Conservation (phyloP, 2,797 vertebrate genomes). For the Buphagus erythrorhynchus region DNA sequence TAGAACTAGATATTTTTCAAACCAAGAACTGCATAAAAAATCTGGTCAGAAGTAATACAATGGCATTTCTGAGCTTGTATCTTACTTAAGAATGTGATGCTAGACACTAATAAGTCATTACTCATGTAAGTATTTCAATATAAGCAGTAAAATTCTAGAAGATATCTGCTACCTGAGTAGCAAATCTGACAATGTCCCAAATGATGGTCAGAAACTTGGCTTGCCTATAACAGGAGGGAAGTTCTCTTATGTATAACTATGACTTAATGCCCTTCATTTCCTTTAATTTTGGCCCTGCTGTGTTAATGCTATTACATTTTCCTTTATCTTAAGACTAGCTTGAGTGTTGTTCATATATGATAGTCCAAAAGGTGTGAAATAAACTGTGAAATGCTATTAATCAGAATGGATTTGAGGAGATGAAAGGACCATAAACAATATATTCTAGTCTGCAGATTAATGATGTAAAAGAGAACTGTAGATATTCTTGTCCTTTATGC, state of each 20-base stretch:
- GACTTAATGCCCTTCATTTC: background rate
- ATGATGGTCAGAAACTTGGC: background rate
- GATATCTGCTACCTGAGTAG: background rate
- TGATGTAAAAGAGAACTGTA: background rate
- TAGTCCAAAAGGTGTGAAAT: background rate
- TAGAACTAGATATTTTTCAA: background rate
- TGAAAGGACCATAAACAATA: background rate
- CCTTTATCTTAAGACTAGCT: background rate
- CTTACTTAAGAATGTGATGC: background rate
- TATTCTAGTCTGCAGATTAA: background rate
- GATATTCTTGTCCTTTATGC: background rate
- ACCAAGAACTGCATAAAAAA: background rate
- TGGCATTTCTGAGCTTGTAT: background rate
- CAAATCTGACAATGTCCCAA: background rate
- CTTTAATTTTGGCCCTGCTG: background rate
- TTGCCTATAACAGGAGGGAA: background rate
- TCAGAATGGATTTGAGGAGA: background rate
- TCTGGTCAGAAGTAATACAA: background rate
- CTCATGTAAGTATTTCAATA: background rate
- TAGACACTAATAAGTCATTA: background rate
- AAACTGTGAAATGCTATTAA: background rate
- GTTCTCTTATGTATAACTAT: background rate
- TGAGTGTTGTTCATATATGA: background rate
- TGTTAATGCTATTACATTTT: background rate
- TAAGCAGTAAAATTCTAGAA: background rate